Conservation (phyloP, 2,888 invertebrate genomes). For the Dascillus cervinus region DNA sequence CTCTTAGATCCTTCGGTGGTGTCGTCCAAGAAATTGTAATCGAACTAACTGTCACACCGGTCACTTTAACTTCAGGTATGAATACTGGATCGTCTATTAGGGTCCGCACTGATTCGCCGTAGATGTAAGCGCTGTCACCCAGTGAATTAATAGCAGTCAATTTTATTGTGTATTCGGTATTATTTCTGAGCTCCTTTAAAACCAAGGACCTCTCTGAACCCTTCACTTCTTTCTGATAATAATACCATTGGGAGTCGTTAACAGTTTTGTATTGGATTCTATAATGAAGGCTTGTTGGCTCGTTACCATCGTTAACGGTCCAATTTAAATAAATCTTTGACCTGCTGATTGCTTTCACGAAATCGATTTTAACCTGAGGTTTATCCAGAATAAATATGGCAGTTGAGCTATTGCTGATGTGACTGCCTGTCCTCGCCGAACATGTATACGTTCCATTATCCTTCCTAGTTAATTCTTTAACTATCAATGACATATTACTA, state of each 20-base stretch:
- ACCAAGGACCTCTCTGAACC: conserved; percentile 62
- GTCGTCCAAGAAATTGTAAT: conserved; percentile 76
- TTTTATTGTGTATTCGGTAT: conserved; percentile 59
- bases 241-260: conserved; percentile 48
- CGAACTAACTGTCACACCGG: conserved; percentile 60
- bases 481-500: conserved; percentile 50
- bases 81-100: conserved; percentile 68
- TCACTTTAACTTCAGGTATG: conserved; percentile 69
- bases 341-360: conserved; percentile 66
- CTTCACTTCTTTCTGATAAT: conserved; percentile 52
- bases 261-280: conserved; percentile 47
- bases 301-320: conserved; percentile 72
- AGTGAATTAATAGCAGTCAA: conserved; percentile 60
- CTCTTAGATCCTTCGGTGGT: conserved; percentile 56
- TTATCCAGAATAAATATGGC: conserved; percentile 53
- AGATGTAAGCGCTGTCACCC: conserved; percentile 51
- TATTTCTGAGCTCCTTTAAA: conserved; percentile 51
- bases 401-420: conserved; percentile 27
- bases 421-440: conserved; percentile 34
- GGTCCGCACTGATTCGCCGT: conserved; percentile 52
- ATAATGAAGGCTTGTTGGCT: conserved; percentile 54
- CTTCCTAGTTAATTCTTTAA: conserved; percentile 53
- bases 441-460: conserved; percentile 69
- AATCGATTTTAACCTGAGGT: conserved; percentile 64
- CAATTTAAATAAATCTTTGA: conserved; percentile 73